These are phyloP conservation scores for Chrysaora quinquecirrha DNA, from an alignment of 30 jellyfish, hydroid and myxozoan genomes.

Conservation along the genomic window DNA sequence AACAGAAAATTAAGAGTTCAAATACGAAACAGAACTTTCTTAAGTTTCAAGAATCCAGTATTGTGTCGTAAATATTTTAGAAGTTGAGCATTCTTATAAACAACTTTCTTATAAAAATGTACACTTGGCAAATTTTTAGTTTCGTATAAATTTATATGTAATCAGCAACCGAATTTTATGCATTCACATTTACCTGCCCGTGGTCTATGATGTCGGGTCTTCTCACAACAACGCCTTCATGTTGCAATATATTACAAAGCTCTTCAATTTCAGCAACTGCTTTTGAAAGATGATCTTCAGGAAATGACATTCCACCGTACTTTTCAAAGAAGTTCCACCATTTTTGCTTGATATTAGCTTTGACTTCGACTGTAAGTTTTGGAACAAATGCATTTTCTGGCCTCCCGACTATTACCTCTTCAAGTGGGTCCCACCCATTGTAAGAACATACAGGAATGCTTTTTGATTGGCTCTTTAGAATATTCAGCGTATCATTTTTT, in stretches of 20 bases:
- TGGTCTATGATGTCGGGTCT: constrained; percentile 82
- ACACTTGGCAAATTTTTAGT: too few species aligned
- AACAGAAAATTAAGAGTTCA: too few species aligned
- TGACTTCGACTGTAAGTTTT: constrained; percentile 71
- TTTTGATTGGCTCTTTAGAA: too few species aligned
- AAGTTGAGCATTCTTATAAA: too few species aligned
- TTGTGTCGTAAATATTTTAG: too few species aligned
- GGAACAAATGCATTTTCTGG: constrained; percentile 88
- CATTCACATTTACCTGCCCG: too few species aligned
- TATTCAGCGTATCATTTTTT: too few species aligned
- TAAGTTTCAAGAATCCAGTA: too few species aligned
- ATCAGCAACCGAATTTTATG: too few species aligned
- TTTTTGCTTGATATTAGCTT: constrained; percentile 73
- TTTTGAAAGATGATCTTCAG: constrained; percentile 59
- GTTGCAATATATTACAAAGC: constrained; percentile 71
- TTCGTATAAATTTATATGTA: too few species aligned
- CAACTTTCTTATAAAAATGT: too few species aligned
- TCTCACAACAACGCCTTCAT: constrained; percentile 81
- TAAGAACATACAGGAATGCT: constrained; percentile 49
- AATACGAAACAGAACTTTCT: too few species aligned
- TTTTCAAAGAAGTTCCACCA: constrained; percentile 65
- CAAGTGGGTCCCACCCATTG: constrained; percentile 94
- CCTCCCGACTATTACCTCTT: constrained; percentile 88
- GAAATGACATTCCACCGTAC: constrained; percentile 74
- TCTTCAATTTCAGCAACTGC: constrained; percentile 85